Base-by-base conservation (phyloP, 92 coral and sea anemone genomes). In the Heliopora coerulea region DNA sequence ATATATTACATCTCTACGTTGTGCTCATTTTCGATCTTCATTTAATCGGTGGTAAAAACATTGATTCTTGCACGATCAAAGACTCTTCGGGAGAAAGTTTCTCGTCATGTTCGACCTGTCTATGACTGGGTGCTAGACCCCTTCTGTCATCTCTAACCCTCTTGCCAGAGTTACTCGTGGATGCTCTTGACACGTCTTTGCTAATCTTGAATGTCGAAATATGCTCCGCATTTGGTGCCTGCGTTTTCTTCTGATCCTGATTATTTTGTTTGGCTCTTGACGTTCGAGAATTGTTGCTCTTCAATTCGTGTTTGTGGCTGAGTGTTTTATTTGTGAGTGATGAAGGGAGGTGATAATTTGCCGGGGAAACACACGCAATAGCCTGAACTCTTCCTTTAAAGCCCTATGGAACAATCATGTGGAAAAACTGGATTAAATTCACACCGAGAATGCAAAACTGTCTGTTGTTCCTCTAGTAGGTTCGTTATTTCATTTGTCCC, bases 11-110 rank as follows among this genome's bases (percentile, higher is more conserved):
- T n/a, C n/a, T n/a, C n/a, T n/a, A n/a, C n/a, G n/a, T n/a, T 37
- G 42, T 37, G 42, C 42, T 37, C 42, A 12, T 8, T 46, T 46
- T 6, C n/a, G 52, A 15, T 46, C 10, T 46, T 62, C 33, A 69
- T 37, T 69, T 69, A 28, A 69, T 69, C 15, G 76, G 76, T 23
- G 76, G 76, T 46, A 69, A 24, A 69, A 69, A 69, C 61, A 69
- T 52, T 20, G 62, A 14, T 49, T 69, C 76, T 44, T 69, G 76
- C 28, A 49, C 19, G 6, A 24, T 24, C 44, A 69, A 49, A 13
- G 76, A 69, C 14, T 49, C 62, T 3, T 69, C 76, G 13, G 60
- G 41, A 4, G 54, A 54, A 2, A 25, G 61, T 29, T 54, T 44
- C 25, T 67, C 56, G 39, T 49, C 76, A 4, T 49, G 29, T 29